phyloP scores from a whole-genome alignment of 2,113 vertebrate genomes.

The Nerophis ophidion region DNA sequence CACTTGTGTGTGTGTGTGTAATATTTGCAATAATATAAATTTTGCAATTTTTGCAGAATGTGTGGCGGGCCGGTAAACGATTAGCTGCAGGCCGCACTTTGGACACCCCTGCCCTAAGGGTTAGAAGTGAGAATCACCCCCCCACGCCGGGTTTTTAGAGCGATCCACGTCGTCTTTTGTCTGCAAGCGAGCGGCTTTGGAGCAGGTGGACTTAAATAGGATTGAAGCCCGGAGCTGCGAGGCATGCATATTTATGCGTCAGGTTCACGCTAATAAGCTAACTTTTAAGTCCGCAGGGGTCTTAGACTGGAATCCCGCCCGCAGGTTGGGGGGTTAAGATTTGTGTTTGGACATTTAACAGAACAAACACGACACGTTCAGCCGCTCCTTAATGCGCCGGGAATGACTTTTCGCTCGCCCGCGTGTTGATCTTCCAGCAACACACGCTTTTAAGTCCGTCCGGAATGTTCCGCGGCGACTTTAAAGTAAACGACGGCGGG shows the following conservation, averaged over 20 bases:
- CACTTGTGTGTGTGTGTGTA: too few relatives aligned
- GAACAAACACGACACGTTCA: slow-evolving; percentile 17
- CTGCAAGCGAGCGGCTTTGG: slow-evolving; percentile 25
- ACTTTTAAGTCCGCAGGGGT: slow-evolving; percentile 47
- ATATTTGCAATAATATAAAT: too few relatives aligned
- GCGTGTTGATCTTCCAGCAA: neutral
- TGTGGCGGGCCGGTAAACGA: too few relatives aligned
- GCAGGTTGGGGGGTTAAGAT: neutral
- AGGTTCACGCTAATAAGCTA: slow-evolving; percentile 56
- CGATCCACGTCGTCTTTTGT: slow-evolving; percentile 42
- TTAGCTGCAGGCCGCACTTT: too few relatives aligned
- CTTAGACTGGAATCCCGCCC: neutral
- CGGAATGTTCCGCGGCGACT: too few relatives aligned
- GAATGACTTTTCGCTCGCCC: neutral
- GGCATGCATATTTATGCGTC: slow-evolving; percentile 69
- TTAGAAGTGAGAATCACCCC: too few relatives aligned
- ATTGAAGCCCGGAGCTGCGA: slow-evolving; percentile 58
- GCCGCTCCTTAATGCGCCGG: neutral
- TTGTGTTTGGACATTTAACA: slow-evolving; percentile 49
- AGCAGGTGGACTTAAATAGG: slow-evolving; percentile 68
- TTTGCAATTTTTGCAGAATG: too few relatives aligned
- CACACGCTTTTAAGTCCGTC: too few relatives aligned
- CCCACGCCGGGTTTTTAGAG: too few relatives aligned
- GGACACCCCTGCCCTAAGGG: too few relatives aligned
- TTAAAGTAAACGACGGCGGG: too few relatives aligned